Conservation (phyloP, 2,797 vertebrate species). For the Echiichthys vipera region DNA sequence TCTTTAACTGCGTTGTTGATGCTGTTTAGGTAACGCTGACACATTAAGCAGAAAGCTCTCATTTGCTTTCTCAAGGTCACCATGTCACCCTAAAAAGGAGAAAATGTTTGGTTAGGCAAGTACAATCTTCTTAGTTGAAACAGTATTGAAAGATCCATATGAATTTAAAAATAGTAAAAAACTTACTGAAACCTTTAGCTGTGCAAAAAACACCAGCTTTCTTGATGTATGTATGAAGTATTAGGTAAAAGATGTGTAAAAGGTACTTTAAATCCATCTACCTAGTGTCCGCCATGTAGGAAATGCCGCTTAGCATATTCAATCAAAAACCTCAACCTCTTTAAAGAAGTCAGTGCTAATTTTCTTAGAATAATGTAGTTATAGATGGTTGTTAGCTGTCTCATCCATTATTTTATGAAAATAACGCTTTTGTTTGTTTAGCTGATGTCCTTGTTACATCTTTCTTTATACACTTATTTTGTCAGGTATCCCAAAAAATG, state of each 20-base stretch:
- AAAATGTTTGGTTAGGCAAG: constrained; percentile 3
- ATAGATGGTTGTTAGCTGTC: neutral
- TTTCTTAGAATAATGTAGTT: neutral
- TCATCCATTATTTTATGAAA: neutral
- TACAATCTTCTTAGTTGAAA: too few relatives aligned
- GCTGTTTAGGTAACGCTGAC: constrained; percentile 95
- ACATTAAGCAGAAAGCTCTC: constrained; percentile 95
- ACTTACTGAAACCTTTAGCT: too few relatives aligned
- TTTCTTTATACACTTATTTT: neutral
- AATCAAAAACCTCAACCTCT: neutral
- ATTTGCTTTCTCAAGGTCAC: constrained; percentile 94
- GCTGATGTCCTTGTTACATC: neutral
- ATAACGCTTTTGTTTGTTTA: neutral
- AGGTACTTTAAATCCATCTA: neutral
- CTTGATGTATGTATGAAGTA: neutral
- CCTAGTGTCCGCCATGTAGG: neutral
- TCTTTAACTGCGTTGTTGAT: constrained; percentile 96
- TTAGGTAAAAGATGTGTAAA: neutral
- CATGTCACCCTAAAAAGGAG: constrained; percentile 87
- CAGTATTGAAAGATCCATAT: too few relatives aligned
- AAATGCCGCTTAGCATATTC: neutral
- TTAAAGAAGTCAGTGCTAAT: neutral
- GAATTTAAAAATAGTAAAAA: too few relatives aligned
- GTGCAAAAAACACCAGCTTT: neutral
- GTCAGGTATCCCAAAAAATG: neutral